These are phyloP conservation scores for Zoanthus sociatus DNA, from an alignment of 92 coral and sea anemone species.

Conservation along the genomic window DNA sequence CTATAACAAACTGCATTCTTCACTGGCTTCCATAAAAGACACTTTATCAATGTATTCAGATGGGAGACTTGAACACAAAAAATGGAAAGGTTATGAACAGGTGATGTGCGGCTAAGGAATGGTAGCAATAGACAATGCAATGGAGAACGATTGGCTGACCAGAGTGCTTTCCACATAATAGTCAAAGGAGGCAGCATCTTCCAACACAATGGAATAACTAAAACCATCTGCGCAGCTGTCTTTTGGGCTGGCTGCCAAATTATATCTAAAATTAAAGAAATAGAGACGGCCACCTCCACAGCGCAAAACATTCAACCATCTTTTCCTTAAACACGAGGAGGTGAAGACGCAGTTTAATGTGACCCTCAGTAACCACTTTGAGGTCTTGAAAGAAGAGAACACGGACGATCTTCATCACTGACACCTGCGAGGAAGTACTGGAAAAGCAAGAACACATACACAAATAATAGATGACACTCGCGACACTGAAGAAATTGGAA, in stretches of 20 bases:
- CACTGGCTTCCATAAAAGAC: too few relatives aligned
- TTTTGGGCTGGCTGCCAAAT: slow-evolving; percentile 7
- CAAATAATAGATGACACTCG: slow-evolving; percentile 1
- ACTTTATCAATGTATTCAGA: too few relatives aligned
- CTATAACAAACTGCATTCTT: too few relatives aligned
- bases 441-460: slow-evolving; percentile 2
- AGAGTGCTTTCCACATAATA: too few relatives aligned
- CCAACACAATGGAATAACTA: not conserved
- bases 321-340: slow-evolving; percentile 8
- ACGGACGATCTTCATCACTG: not conserved
- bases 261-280: not conserved
- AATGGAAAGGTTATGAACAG: too few relatives aligned
- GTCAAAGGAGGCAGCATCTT: not conserved
- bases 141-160: too few relatives aligned
- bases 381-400: not conserved
- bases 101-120: too few relatives aligned
- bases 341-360: not conserved
- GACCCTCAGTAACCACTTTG: slow-evolving; percentile 7
- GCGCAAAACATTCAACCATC: not conserved
- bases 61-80: too few relatives aligned
- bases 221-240: not conserved
- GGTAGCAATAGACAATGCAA: too few relatives aligned
- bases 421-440: slow-evolving; percentile 16
- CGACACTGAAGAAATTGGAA: not conserved
- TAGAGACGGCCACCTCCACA: slow-evolving; percentile 9